Evolutionary conservation across 2,797 vertebrate genomes (phyloP), one percentile per base, ranked within the genome.

Genomic region (Enteromius fasciolatus): DNA sequence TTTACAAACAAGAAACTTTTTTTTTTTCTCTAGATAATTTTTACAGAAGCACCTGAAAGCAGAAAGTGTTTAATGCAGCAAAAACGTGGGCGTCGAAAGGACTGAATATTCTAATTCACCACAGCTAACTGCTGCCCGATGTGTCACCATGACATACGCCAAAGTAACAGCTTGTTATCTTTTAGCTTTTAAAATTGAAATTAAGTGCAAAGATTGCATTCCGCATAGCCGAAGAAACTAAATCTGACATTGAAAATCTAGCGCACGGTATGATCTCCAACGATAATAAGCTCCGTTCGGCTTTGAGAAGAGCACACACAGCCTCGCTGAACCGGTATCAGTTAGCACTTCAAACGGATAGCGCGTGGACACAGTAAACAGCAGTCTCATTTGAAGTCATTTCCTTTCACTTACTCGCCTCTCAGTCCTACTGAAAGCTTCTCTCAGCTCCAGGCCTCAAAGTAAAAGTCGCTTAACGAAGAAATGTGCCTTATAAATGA

Each of bases 281-380:
- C 4, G 48, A 82, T 76, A 76, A 67, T 82, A 68, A 82, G 80
- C 61, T 76, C 33, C 12, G 15, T 63, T 18, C 76, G 86, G 87
- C 88, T 90, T 85, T 63, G 76, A 84, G 90, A 90, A 89, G 84
- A 57, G 75, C 85, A 50, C 83, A 87, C 87, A 91, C 88, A 93
- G 90, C 90, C 76, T 80, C 90, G 89, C 89, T 90, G 81, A 89
- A 87, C 87, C 84, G 88, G 41, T 46, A 92, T 91, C 89, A 89
- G 90, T 88, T 90, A 92, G 90, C 91, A 89, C 89, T 88, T 88
- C 90, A 92, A 89, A 91, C 91, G 91, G 92, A 90, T 87, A 90
- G 88, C 85, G 90, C 87, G 86, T 93, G 92, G 93, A 93, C 91
- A 84, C 82, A 89, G 91, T 92, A 92, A 93, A 93, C 92, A 92